These are phyloP conservation scores for Andrena haemorrhoa DNA, from an alignment of 2,888 invertebrate species.

Conservation along the genomic window DNA sequence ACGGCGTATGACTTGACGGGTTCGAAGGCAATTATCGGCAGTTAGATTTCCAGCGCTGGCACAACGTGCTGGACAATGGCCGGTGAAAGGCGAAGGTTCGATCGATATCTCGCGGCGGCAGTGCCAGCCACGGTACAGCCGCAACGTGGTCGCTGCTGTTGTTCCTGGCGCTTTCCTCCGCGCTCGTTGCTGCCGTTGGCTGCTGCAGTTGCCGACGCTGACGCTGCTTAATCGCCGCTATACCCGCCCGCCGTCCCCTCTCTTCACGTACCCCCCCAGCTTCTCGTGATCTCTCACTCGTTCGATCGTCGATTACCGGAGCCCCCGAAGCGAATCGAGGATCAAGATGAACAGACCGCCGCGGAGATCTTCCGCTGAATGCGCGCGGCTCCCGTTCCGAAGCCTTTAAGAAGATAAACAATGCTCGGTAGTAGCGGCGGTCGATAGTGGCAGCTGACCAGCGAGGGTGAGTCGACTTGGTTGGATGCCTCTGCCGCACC, in stretches of 20 bases:
- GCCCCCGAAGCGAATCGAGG: constrained; percentile 52
- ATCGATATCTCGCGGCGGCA: constrained; percentile 76
- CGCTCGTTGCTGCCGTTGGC: constrained; percentile 51
- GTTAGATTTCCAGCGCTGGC: constrained; percentile 77
- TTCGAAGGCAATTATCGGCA: constrained; percentile 81
- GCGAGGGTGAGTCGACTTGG: too few species aligned
- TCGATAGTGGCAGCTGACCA: too few species aligned
- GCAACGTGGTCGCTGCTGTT: constrained; percentile 61
- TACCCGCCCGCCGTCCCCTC: constrained; percentile 18
- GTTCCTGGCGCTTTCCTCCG: constrained; percentile 50
- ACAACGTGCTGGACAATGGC: constrained; percentile 77
- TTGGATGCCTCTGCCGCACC: too few species aligned
- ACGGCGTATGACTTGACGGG: constrained; percentile 79
- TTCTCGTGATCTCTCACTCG: constrained; percentile 16
- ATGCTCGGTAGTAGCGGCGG: background rate
- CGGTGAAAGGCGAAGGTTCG: constrained; percentile 81
- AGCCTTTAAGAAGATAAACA: constrained; percentile 60
- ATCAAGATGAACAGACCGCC: constrained; percentile 61
- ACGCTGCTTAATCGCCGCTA: constrained; percentile 59
- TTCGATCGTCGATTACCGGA: constrained; percentile 68
- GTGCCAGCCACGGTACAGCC: constrained; percentile 72
- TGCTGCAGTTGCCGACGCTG: constrained; percentile 61
- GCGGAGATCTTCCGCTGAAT: constrained; percentile 54
- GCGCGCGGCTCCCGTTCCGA: constrained; percentile 44
- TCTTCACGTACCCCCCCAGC: background rate